phyloP scores from a whole-genome alignment of 2,797 vertebrate genomes.

The Pygocentrus nattereri region DNA sequence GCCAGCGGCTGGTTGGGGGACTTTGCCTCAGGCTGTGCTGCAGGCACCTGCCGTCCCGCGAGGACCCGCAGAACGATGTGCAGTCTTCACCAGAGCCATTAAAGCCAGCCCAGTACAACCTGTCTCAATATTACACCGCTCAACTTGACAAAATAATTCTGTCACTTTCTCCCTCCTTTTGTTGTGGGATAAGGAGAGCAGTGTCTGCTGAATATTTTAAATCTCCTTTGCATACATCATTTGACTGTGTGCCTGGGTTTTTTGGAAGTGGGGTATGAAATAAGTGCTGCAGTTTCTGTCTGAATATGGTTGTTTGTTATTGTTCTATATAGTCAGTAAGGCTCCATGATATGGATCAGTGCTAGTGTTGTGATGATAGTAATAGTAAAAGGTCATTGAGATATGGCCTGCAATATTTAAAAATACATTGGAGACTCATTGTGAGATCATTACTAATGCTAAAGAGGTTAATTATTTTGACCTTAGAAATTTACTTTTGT shows the following conservation, averaged over 20 bases:
- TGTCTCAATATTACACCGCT: conserved; percentile 65
- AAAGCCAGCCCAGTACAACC: conserved; percentile 79
- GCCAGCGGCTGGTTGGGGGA: conserved; percentile 65
- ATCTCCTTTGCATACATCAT: conserved; percentile 59
- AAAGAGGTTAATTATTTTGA: background rate
- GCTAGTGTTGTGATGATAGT: background rate
- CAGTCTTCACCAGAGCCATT: conserved; percentile 75
- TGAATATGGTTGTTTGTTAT: conserved; percentile 28
- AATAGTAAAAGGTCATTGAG: background rate
- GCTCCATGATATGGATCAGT: background rate
- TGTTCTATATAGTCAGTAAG: background rate
- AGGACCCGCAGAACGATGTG: conserved; percentile 77
- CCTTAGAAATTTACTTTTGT: background rate
- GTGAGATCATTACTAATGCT: background rate
- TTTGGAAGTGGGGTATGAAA: conserved; percentile 10
- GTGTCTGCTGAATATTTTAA: conserved; percentile 61
- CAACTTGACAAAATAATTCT: conserved; percentile 70
- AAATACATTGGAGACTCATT: background rate
- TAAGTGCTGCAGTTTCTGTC: conserved; percentile 7
- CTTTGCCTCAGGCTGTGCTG: conserved; percentile 76
- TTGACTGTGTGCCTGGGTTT: conserved; percentile 30
- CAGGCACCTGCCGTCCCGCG: conserved; percentile 77
- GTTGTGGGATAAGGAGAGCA: conserved; percentile 52
- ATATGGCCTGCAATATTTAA: background rate
- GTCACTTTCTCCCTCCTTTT: conserved; percentile 59